These are phyloP conservation scores for Andrena minutula DNA, from an alignment of 2,888 invertebrate species.

Conservation along the genomic window DNA sequence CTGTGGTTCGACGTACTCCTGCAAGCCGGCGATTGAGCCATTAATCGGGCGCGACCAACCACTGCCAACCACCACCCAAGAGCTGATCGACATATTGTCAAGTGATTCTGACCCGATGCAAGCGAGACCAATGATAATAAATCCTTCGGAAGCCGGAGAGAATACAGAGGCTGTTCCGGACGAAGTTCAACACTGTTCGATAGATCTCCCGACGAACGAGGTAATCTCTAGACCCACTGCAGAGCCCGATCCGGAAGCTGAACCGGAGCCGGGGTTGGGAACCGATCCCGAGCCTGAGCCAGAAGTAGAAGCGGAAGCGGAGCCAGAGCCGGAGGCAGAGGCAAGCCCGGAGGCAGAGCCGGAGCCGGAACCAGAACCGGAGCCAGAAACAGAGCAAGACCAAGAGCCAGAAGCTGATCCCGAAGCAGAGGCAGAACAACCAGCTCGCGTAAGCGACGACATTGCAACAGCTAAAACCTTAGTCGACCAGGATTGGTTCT, in stretches of 20 bases:
- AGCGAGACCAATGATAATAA: slow-evolving; percentile 66
- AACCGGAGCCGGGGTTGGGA: slow-evolving; percentile 64
- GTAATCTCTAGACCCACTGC: slow-evolving; percentile 45
- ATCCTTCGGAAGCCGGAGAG: slow-evolving; percentile 52
- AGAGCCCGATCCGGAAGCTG: slow-evolving; percentile 45
- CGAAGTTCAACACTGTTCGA: slow-evolving; percentile 78
- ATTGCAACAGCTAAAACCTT: slow-evolving; percentile 78
- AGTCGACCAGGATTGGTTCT: slow-evolving; percentile 84
- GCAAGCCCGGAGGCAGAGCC: slow-evolving; percentile 24
- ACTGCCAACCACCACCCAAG: slow-evolving; percentile 82
- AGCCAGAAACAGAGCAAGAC: slow-evolving; percentile 45
- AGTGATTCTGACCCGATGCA: slow-evolving; percentile 77
- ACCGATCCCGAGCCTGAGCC: slow-evolving; percentile 59
- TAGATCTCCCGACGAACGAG: slow-evolving; percentile 73
- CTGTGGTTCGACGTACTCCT: slow-evolving; percentile 76
- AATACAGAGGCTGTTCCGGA: slow-evolving; percentile 62
- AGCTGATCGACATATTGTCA: slow-evolving; percentile 82
- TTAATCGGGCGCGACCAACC: slow-evolving; percentile 80
- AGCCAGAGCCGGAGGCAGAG: slow-evolving; percentile 32
- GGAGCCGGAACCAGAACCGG: slow-evolving; percentile 61
- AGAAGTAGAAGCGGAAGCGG: slow-evolving; percentile 68
- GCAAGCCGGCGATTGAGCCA: slow-evolving; percentile 77
- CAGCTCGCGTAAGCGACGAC: slow-evolving; percentile 64
- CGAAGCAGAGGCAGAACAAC: slow-evolving; percentile 67
- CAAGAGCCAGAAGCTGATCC: slow-evolving; percentile 72